Base-by-base conservation (phyloP, 2,113 vertebrate genomes). In the Dipodomys stephensi region DNA sequence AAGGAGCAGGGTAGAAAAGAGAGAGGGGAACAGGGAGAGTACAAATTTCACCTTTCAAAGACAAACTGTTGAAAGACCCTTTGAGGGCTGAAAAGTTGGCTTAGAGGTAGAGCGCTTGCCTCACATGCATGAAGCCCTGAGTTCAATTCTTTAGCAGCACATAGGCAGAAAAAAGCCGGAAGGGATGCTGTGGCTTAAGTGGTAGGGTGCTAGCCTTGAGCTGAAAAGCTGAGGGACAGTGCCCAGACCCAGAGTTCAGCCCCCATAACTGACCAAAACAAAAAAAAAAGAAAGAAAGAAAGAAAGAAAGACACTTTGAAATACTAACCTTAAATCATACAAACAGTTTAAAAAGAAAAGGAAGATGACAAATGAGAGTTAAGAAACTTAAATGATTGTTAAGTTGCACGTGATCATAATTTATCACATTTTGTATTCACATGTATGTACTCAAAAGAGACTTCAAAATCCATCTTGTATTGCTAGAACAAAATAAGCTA, bases 271-370 rank as follows among this genome's bases (percentile, higher is more conserved):
- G 39, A 39, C 39, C 35, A 39, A 39, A 39, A 39, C 35, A 35
- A 35, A 35, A 39, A 39, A 4, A 39, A 39, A 39, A 4, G n/a
- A 39, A 39, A 39, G 5, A 39, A 39, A 39, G 39, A 39, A 39
- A 39, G 39, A 39, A 39, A 39, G 39, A 39, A 39, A 39, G 1
- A 86, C 10, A 73, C 25, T 94, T 83, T 30, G 44, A 92, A 72
- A 87, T 57, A 19, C 53, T 60, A 46, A 3, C 10, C n/a, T 9
- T 90, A 88, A 81, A 35, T 71, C 12, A 32, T 22, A 84, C 2
- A n/a, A n/a, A 90, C 83, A 68, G 15, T 83, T 13, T 2, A 90
- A 89, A 84, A 44, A 60, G 35, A 89, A 13, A 96, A 94, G 0
- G 8, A 23, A 83, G 11, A 15, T 69, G 28, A 64, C 16, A 94